Conservation (phyloP, 2,797 vertebrate species). For the Serranus cabrilla region DNA sequence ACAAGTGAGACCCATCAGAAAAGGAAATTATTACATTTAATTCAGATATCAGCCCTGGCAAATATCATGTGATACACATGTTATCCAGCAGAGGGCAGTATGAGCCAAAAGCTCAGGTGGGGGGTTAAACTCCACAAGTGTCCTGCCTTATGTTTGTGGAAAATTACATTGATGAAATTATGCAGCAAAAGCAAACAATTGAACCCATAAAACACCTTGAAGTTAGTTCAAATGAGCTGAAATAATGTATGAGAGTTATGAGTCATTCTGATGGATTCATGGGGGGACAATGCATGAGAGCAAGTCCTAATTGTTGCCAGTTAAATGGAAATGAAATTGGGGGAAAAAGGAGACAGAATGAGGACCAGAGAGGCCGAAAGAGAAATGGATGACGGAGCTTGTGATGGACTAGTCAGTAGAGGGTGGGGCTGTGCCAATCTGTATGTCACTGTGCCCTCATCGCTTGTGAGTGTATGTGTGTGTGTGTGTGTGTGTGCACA, state of each 20-base stretch:
- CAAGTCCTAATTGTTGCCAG: neutral
- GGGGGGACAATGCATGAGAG: neutral
- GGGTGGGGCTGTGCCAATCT: constrained; percentile 14
- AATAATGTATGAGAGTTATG: neutral
- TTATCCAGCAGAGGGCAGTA: constrained; percentile 64
- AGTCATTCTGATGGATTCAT: neutral
- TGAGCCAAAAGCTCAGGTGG: constrained; percentile 8
- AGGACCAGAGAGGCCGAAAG: constrained; percentile 11
- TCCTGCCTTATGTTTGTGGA: constrained; percentile 3
- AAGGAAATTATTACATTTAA: neutral
- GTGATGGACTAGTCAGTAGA: constrained; percentile 6
- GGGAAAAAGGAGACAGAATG: neutral
- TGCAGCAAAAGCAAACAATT: neutral
- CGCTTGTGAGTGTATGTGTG: constrained; percentile 5
- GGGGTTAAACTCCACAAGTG: constrained; percentile 1
- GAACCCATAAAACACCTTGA: neutral
- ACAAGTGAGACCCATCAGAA: neutral
- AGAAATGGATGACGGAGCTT: neutral
- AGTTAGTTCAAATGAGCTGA: neutral
- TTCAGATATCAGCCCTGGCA: neutral
- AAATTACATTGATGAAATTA: neutral
- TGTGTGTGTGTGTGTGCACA: neutral
- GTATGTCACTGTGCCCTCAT: constrained; percentile 33
- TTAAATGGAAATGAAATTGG: constrained; percentile 1
- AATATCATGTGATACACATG: constrained; percentile 11